phyloP scores from a whole-genome alignment of 2,888 invertebrate genomes.

The Drosophila acutilabella region DNA sequence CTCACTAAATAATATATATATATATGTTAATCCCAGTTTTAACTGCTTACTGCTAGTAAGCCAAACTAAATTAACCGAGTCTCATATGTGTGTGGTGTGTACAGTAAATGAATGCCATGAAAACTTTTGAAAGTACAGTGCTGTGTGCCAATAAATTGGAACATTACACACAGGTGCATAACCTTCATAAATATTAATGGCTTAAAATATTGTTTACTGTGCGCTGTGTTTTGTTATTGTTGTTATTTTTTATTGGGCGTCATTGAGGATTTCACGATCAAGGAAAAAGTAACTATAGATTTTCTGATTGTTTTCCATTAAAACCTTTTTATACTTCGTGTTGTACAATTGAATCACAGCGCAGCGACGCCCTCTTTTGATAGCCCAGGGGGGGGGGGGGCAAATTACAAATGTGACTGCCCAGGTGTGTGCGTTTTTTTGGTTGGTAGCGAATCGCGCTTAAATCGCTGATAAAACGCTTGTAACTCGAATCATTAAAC shows the following conservation, averaged over 20 bases:
- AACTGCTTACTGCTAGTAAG: not conserved
- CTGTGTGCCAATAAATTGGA: conserved; percentile 46
- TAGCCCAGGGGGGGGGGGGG: not conserved
- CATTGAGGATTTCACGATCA: conserved; percentile 40
- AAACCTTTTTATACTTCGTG: conserved; percentile 21
- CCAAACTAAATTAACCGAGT: conserved; percentile 9
- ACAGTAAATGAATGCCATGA: conserved; percentile 21
- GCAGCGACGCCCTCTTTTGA: conserved; percentile 20
- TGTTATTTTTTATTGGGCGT: not conserved
- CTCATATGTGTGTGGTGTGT: not conserved
- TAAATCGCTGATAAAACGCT: conserved; percentile 57
- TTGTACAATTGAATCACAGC: conserved; percentile 33
- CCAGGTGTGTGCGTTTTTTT: conserved; percentile 13
- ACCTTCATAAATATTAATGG: conserved; percentile 75
- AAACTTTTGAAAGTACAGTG: conserved; percentile 63
- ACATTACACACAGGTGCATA: conserved; percentile 37
- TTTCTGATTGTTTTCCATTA: conserved; percentile 31
- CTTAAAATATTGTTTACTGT: conserved; percentile 22
- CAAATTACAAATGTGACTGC: too few species aligned
- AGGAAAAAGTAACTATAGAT: conserved; percentile 29
- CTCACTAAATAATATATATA: too few species aligned
- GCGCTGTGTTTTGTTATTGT: not conserved
- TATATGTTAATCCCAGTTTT: not conserved
- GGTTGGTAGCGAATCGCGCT: conserved; percentile 29
- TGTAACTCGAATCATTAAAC: conserved; percentile 61